phyloP scores from a whole-genome alignment of 2,113 vertebrate genomes.

The Coreoperca whiteheadi region DNA sequence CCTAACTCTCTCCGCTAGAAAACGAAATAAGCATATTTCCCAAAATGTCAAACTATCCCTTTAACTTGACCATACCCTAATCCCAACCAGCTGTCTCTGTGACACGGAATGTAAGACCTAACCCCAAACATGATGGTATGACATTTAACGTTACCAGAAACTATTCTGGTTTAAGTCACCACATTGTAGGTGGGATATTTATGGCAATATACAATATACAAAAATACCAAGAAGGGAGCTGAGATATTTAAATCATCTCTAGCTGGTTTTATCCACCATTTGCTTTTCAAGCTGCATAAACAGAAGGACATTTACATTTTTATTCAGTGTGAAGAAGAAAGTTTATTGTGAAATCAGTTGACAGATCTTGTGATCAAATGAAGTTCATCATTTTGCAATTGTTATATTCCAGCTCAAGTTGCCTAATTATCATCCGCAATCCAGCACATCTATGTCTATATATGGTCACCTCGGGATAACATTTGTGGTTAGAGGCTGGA shows the following conservation, averaged over 20 bases:
- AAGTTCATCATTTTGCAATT: neutral
- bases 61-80: no score
- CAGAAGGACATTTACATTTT: neutral
- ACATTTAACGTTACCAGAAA: neutral
- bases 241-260: slow-evolving; percentile 2
- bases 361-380: neutral
- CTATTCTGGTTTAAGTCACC: neutral
- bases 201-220: neutral
- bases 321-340: neutral
- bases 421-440: neutral
- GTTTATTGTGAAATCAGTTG: neutral
- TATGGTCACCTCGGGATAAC: neutral
- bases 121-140: no score
- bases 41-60: no score
- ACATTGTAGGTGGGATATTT: neutral
- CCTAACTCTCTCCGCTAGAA: no score
- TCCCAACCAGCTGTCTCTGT: no score
- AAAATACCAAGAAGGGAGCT: neutral
- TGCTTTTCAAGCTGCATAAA: neutral
- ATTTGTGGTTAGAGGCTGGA: slow-evolving; percentile 12
- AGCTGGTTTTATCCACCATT: neutral
- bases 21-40: no score
- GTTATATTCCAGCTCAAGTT: neutral
- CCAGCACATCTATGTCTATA: neutral
- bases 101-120: no score